Conservation (phyloP, 2,888 invertebrate species). For the Plebejus anna region DNA sequence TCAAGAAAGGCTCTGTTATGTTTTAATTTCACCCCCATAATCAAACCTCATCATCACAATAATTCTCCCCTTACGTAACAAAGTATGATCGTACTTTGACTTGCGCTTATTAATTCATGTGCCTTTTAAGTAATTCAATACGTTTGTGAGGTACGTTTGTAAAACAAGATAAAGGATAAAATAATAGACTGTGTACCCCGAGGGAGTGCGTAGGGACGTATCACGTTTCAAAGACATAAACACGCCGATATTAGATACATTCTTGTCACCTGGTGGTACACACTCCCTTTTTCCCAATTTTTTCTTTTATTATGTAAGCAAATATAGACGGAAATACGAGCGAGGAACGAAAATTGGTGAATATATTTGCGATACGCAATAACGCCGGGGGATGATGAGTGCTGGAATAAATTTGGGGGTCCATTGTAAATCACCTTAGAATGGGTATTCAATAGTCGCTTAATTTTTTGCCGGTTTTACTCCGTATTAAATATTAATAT, state of each 20-base stretch:
- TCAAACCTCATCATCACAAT: no score
- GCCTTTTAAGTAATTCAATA: neutral
- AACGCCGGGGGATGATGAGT: conserved; percentile 56
- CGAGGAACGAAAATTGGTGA: conserved; percentile 60
- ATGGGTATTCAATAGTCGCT: neutral
- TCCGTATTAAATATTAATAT: neutral
- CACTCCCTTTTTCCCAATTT: conserved; percentile 52
- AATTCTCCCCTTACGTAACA: no score
- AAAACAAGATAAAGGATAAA: conserved; percentile 9
- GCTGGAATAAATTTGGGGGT: conserved; percentile 47
- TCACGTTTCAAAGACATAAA: conserved; percentile 18
- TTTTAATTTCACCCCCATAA: no score
- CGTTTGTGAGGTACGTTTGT: neutral
- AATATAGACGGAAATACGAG: conserved; percentile 39
- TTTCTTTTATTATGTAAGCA: conserved; percentile 40
- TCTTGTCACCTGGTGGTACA: conserved; percentile 41
- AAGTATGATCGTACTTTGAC: neutral
- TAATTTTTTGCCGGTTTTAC: neutral
- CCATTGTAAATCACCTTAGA: conserved; percentile 10
- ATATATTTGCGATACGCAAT: conserved; percentile 63
- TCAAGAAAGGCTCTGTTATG: no score
- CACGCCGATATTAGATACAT: conserved; percentile 27
- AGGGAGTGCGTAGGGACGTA: neutral
- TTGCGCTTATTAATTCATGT: neutral
- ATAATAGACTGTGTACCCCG: neutral